Base-by-base conservation (phyloP, 1,140 invertebrate species). In the Drosophila serrata region DNA sequence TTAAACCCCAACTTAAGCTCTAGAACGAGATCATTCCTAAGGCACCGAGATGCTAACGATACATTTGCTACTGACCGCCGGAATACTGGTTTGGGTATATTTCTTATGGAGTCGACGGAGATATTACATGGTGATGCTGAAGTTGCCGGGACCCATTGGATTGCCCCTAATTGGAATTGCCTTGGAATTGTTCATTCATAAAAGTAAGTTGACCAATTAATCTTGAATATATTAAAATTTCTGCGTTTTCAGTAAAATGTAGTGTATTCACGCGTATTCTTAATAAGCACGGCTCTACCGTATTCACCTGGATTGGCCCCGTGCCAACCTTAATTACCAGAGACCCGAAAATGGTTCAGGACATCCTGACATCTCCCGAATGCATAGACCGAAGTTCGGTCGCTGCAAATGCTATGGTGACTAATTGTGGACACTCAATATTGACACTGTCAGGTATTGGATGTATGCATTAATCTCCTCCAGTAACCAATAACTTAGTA, bases 51-150 rank as follows among this genome's bases (percentile, higher is more conserved):
- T 76, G 73, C 6, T 67, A 17, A 42, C 73, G 6, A 13, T 59
- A 13, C 5, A 24, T 4, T 27, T 73, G 12, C 59, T 45, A 9
- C n/a, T 74, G 9, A 9, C 13, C 3, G 43, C 58, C 8, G 15
- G 35, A 2, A 5, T 81, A 15, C 31, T 80, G 11, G 11, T 59
- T 7, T 91, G 82, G 79, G 48, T 86, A 4, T 82, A 81, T 29
- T 58, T 86, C n/a, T 17, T 92, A 9, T 92, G 90, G 91, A 81
- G 59, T 27, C 81, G 91, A 1, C 74, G 90, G 9, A 74, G 75
- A 35, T 78, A 68, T 13, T 92, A 92, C 56, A 8, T 24, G 13
- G 17, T 91, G 13, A 76, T 74, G 19, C 17, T 64, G 0, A 65
- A 87, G 73, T 13, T 92, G 3, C 74, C 84, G 1, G 90, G 90